Conservation (phyloP, 1,140 invertebrate genomes). For the Drosophila sechellia region DNA sequence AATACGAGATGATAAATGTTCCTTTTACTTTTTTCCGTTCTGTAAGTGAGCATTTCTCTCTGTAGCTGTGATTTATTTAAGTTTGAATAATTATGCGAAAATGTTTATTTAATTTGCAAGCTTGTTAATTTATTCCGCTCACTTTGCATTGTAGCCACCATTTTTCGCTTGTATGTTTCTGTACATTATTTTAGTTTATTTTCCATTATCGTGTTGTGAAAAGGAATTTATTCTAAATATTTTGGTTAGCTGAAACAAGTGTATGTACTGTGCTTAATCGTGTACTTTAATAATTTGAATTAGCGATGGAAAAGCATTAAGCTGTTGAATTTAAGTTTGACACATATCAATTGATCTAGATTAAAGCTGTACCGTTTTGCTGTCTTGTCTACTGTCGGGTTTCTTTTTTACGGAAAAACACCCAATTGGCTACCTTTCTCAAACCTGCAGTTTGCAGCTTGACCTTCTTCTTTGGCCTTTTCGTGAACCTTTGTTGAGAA, state of each 20-base stretch:
- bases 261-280: no score
- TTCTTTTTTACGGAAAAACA: no score
- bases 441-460: constrained; percentile 29
- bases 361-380: background rate
- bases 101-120: background rate
- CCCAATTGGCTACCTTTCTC: constrained; percentile 32
- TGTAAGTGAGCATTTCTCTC: background rate
- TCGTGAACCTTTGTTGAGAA: constrained; percentile 42
- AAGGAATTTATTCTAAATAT: background rate
- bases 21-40: background rate
- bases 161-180: background rate
- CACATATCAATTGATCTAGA: background rate
- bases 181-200: background rate
- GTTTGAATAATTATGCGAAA: background rate
- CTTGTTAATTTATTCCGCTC: background rate
- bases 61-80: background rate
- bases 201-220: background rate
- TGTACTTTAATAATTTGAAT: no score
- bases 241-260: no score
- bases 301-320: no score
- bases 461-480: constrained; percentile 19
- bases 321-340: no score
- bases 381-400: background rate
- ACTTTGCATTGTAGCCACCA: background rate
- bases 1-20: background rate